phyloP scores from a whole-genome alignment of 2,113 vertebrate genomes.

The Neopipo cinnamomea region DNA sequence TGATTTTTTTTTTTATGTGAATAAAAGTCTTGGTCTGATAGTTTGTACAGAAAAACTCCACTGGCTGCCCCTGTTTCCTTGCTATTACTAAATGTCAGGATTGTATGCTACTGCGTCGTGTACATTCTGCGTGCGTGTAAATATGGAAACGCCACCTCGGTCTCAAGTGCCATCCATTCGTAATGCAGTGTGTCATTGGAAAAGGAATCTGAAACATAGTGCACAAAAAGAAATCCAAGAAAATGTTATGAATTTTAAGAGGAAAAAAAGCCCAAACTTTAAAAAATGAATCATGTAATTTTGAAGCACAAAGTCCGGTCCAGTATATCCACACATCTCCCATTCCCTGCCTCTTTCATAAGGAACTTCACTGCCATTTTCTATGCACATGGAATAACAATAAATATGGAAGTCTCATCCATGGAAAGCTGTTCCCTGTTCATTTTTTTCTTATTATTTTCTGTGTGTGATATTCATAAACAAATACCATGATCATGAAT shows the following conservation, averaged over 20 bases:
- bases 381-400: conserved; percentile 85
- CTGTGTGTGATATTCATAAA: not conserved
- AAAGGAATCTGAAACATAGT: conserved; percentile 70
- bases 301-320: conserved; percentile 75
- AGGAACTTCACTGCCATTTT: conserved; percentile 86
- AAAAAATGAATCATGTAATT: conserved; percentile 75
- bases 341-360: conserved; percentile 78
- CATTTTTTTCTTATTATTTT: conserved; percentile 18
- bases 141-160: conserved; percentile 88
- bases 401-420: conserved; percentile 85
- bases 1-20: conserved; percentile 79
- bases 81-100: conserved; percentile 88
- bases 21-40: conserved; percentile 87
- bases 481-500: not conserved
- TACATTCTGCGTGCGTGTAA: conserved; percentile 95
- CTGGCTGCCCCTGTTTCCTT: conserved; percentile 84
- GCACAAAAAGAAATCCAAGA: conserved; percentile 37
- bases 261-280: conserved; percentile 73
- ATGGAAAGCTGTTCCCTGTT: conserved; percentile 69
- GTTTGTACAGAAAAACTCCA: conserved; percentile 91
- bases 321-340: conserved; percentile 64
- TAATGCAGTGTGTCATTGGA: conserved; percentile 88
- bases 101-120: conserved; percentile 91
- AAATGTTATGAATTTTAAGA: conserved; percentile 73
- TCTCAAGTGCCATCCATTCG: conserved; percentile 90